Base-by-base conservation (phyloP, 2,888 invertebrate species). In the Blastobasis adustella region DNA sequence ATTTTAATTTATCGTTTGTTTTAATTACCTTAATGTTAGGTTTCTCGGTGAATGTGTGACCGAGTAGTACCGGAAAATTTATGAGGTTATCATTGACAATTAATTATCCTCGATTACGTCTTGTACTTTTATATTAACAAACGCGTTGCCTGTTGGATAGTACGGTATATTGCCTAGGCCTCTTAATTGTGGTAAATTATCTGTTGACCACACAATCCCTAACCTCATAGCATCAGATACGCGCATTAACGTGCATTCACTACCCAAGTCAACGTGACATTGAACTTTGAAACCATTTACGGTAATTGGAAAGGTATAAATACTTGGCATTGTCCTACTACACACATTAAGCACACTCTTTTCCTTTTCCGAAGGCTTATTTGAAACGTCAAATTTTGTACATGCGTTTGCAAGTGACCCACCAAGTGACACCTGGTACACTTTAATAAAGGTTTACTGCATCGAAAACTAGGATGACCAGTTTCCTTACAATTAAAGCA, bases 51-150 rank as follows among this genome's bases (percentile, higher is more conserved):
- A 53, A 53, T 5, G 43, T n/a, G 7, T 53, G 52, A 0, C 50
- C 47, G 37, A 53, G n/a, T 36, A 42, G 37, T 4, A 54, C 43
- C 4, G 49, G 36, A 5, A 23, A 39, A 4, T 37, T 37, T 1
- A 53, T 5, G 1, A 47, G 38, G 8, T 23, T 4, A 41, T 53
- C 53, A 7, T 49, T 37, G 37, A 53, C 53, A n/a, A 53, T 40
- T 8, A 10, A 50, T 9, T 50, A 0, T 4, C 53, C 48, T 59
- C 57, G 8, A 46, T 51, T 6, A 51, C 42, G n/a, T 42, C 51
- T 45, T 51, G 51, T 4, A 51, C 37, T 5, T 38, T 40, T 1
- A 51, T 37, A 8, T 38, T 41, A 10, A 36, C 44, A 3, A n/a
- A 5, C 5, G 37, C 37, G 9, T 6, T 36, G 4, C 23, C 51